Conservation (phyloP, 2,888 invertebrate genomes). For the Andrena bicolor region DNA sequence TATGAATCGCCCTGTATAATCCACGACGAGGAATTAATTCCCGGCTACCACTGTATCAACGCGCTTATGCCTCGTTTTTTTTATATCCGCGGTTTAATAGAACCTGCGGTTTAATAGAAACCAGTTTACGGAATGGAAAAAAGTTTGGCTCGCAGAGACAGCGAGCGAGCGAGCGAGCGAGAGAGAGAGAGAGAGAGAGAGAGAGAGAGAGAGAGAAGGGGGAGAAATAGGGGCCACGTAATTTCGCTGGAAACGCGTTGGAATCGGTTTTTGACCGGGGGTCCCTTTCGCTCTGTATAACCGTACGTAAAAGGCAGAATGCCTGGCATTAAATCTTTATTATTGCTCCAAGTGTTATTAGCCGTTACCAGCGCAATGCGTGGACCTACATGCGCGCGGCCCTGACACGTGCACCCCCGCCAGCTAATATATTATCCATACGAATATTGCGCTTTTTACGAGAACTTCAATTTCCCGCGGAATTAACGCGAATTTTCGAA, state of each 20-base stretch:
- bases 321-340: constrained; percentile 59
- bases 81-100: background rate
- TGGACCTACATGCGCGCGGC: constrained; percentile 30
- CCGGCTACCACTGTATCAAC: background rate
- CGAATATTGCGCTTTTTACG: constrained; percentile 58
- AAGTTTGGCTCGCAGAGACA: background rate
- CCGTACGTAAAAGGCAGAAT: constrained; percentile 30
- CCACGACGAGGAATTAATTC: background rate
- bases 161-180: background rate
- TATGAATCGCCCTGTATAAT: background rate
- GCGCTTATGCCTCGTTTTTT: background rate
- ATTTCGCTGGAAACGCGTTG: constrained; percentile 35
- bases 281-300: constrained; percentile 14
- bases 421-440: constrained; percentile 45
- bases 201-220: background rate
- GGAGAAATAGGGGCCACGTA: constrained; percentile 2
- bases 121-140: background rate
- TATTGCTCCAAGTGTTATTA: constrained; percentile 58
- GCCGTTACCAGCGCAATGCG: constrained; percentile 35
- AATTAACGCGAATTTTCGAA: constrained; percentile 49
- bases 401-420: constrained; percentile 49
- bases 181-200: background rate
- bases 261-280: constrained; percentile 48
- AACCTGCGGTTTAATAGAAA: background rate
- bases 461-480: constrained; percentile 52